Base-by-base conservation (phyloP, 1,140 invertebrate species). In the Planococcus citri region DNA sequence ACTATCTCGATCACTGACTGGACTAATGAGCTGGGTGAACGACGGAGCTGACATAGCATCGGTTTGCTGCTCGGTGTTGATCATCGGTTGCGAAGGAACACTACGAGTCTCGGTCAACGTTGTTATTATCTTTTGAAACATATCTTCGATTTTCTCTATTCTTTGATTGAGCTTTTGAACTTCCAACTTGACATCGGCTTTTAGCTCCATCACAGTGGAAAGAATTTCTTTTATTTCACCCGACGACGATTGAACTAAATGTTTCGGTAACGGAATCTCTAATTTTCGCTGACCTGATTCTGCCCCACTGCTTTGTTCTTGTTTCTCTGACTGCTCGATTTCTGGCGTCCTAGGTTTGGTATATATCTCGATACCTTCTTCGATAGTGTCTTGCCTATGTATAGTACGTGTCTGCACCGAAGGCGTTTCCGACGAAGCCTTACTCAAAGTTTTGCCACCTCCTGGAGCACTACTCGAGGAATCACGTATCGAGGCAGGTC, bases 321-420 rank as follows among this genome's bases (percentile, higher is more conserved):
- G 12, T 33, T 33, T 4, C 68, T 75, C 73, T 22, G 72, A 73
- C 4, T 68, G 72, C 72, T 68, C 71, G 71, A 60, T 75, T 73
- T 64, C 21, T 3, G 60, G 60, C 8, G 76, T 73, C 38, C 41
- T 70, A 58, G 41, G 14, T 68, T 78, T 77, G 9, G 82, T 80
- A 69, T 82, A 83, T 0, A 78, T 70, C 79, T 88, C 87, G 25
- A 82, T 82, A 38, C 85, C 83, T 77, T 94, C 91, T 73, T 94
- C 90, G 71, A 94, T 94, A 14, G 92, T 91, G 73, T 91, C 90
- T 78, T 89, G 82, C 75, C 87, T 75, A 75, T 83, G 75, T 38
- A 77, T 73, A n/a, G 76, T 77, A 17, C 78, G 69, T 8, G 78
- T 74, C 20, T 72, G 71, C 24, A 74, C 27, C 1, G 24, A 68